phyloP scores from a whole-genome alignment of 1,140 invertebrate genomes.

The Drosophila novamexicana region DNA sequence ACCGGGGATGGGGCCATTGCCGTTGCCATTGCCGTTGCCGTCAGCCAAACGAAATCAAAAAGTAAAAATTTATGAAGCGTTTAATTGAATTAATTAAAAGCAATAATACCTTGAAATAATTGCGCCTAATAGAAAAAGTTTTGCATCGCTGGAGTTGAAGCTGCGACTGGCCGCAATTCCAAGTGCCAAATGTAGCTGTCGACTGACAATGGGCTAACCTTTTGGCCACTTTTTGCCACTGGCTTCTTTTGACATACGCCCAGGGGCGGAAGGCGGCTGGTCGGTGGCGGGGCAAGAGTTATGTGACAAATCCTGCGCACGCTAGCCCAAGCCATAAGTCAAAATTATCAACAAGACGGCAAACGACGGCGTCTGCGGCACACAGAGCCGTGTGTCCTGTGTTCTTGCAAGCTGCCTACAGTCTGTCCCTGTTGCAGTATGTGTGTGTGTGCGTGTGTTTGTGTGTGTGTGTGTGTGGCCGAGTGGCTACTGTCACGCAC shows the following conservation, averaged over 20 bases:
- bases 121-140: conserved; percentile 80
- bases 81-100: conserved; percentile 84
- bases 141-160: conserved; percentile 28
- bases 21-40: conserved; percentile 35
- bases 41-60: conserved; percentile 72
- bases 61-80: conserved; percentile 84
- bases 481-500: conserved; percentile 78
- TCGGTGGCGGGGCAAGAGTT: conserved; percentile 49
- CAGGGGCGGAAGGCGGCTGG: not conserved
- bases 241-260: conserved; percentile 33
- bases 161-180: not conserved
- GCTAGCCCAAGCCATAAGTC: conserved; percentile 76
- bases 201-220: conserved; percentile 24
- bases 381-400: conserved; percentile 33
- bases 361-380: conserved; percentile 39
- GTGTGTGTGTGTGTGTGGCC: conserved; percentile 13
- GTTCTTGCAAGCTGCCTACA: conserved; percentile 20
- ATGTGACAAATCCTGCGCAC: conserved; percentile 79
- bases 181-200: not conserved
- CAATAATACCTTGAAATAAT: conserved; percentile 83
- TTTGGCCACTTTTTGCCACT: conserved; percentile 14
- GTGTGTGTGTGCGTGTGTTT: conserved; percentile 11
- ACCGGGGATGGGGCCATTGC: not conserved
- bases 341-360: conserved; percentile 84
- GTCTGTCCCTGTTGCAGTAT: not conserved